phyloP scores from a whole-genome alignment of 2,797 vertebrate species.

The Phataginus tetradactyla region DNA sequence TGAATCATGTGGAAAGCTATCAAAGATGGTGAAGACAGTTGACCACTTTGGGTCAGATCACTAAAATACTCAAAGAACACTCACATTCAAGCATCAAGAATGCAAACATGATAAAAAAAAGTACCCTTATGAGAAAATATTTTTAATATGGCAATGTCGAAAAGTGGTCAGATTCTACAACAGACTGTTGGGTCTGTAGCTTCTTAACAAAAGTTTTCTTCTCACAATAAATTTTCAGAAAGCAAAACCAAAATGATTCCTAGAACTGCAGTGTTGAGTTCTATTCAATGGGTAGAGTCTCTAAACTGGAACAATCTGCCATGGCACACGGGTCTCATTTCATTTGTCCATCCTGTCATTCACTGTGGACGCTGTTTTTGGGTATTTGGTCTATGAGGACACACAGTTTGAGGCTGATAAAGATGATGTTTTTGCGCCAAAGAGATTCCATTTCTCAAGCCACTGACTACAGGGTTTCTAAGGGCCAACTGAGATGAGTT shows the following conservation, averaged over 20 bases:
- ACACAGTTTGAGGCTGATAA: neutral
- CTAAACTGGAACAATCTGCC: neutral
- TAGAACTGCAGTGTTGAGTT: neutral
- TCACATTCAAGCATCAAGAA: neutral
- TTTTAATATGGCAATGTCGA: neutral
- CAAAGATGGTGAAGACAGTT: slow-evolving; percentile 38
- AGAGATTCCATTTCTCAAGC: slow-evolving; percentile 2
- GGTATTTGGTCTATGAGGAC: neutral
- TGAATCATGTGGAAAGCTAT: slow-evolving; percentile 29
- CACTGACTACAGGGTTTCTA: neutral
- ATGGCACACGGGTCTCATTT: neutral
- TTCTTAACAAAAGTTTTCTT: neutral
- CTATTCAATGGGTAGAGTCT: neutral
- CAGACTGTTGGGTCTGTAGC: neutral
- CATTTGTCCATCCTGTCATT: neutral
- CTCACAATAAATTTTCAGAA: neutral
- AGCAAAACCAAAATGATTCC: neutral
- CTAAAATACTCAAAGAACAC: slow-evolving; percentile 32
- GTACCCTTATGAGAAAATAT: neutral
- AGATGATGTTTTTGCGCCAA: neutral
- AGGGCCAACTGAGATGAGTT: neutral
- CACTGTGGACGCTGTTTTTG: neutral
- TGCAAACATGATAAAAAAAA: neutral
- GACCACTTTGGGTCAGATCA: slow-evolving; percentile 1
- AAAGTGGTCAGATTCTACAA: neutral